Percentiles rank a stretch among this genome's conserved stretches.
phyloP scores from a whole-genome alignment of 2,888 invertebrate genomes.

The Timema cristinae region DNA sequence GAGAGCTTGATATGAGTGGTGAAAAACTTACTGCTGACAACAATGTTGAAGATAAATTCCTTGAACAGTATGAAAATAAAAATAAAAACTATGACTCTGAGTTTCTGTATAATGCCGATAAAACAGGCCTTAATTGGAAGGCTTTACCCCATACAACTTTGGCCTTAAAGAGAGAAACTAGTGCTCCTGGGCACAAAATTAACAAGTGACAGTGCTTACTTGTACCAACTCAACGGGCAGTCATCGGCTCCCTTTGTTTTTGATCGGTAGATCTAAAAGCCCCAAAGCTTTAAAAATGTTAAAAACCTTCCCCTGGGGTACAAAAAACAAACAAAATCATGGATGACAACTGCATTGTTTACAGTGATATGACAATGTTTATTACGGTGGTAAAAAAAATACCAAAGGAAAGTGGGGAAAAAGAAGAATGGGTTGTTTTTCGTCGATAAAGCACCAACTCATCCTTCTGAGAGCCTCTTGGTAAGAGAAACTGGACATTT shows the following conservation, averaged over 20 bases:
- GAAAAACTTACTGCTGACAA: constrained; percentile 12
- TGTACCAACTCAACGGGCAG: constrained; percentile 1
- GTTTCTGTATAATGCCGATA: constrained; percentile 12
- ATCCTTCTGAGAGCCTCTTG: neutral
- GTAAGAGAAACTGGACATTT: constrained; percentile 11
- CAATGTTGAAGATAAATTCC: constrained; percentile 3
- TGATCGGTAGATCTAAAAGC: neutral
- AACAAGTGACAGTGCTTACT: neutral
- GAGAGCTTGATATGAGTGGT: constrained; percentile 6
- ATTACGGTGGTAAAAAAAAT: constrained; percentile 7
- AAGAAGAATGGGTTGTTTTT: neutral
- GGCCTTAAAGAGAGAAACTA: neutral
- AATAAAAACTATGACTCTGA: constrained; percentile 3
- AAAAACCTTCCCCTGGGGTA: neutral
- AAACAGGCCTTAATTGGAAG: constrained; percentile 15
- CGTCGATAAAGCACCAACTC: constrained; percentile 14
- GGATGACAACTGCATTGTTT: neutral
- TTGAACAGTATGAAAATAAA: constrained; percentile 7
- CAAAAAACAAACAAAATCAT: constrained; percentile 2
- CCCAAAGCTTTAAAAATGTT: neutral
- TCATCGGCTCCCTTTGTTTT: neutral
- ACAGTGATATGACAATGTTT: neutral
- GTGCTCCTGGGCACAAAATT: constrained; percentile 15
- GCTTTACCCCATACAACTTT: constrained; percentile 2
- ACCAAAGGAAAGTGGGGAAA: neutral